A percentile compares a stretch with the other conserved stretches of the same genome.
Evolutionary conservation across 2,888 invertebrate genomes (phyloP).

Genomic region (Rhagonycha fulva): DNA sequence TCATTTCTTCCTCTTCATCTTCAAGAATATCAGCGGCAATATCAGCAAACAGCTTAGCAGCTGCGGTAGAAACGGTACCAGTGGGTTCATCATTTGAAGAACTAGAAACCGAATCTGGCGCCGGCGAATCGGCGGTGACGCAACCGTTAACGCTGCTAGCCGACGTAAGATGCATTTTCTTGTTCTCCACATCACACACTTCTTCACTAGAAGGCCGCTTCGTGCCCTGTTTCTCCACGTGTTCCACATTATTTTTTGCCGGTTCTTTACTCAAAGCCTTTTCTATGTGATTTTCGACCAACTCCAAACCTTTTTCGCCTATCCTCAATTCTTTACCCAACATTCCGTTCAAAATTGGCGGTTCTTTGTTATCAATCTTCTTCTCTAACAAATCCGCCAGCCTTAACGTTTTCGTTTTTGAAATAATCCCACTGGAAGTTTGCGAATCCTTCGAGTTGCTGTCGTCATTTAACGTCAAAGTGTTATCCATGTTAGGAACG

Average conservation of each 20-base stretch:
- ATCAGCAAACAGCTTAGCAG: constrained; percentile 84
- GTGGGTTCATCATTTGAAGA: constrained; percentile 58
- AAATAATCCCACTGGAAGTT: constrained; percentile 39
- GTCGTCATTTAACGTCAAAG: constrained; percentile 57
- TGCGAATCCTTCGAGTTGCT: constrained; percentile 58
- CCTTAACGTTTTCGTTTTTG: constrained; percentile 70
- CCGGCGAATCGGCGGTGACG: constrained; percentile 55
- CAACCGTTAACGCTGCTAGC: constrained; percentile 32
- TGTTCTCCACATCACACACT: constrained; percentile 54
- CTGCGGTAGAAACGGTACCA: constrained; percentile 76
- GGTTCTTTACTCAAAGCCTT: constrained; percentile 52
- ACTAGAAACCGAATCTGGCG: constrained; percentile 56
- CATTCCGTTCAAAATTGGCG: constrained; percentile 62
- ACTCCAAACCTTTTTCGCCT: constrained; percentile 63
- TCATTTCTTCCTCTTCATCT: constrained; percentile 69
- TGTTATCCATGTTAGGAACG: constrained; percentile 60
- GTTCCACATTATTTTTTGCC: constrained; percentile 36
- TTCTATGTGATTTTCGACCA: constrained; percentile 64
- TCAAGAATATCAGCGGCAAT: constrained; percentile 83
- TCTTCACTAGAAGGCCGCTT: constrained; percentile 53
- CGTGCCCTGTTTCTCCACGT: constrained; percentile 50
- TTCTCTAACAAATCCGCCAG: constrained; percentile 83
- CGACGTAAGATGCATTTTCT: constrained; percentile 49
- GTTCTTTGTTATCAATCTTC: constrained; percentile 65
- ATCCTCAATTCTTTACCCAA: constrained; percentile 61